Percentiles rank a stretch among this genome's conserved stretches.
phyloP scores from a whole-genome alignment of 1,140 invertebrate species.

The Conopomorpha cramerella region DNA sequence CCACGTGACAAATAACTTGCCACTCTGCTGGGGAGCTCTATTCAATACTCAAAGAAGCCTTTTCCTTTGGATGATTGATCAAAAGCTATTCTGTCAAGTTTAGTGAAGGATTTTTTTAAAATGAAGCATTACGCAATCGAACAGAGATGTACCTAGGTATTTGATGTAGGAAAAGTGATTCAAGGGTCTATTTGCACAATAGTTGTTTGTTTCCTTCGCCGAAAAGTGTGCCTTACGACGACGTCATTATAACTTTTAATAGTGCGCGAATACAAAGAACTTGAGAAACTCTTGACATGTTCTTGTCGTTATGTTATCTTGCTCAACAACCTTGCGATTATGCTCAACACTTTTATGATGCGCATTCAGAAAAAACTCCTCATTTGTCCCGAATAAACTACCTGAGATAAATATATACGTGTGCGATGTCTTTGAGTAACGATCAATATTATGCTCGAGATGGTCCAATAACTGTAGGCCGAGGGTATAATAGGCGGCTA shows the following conservation, averaged over 20 bases:
- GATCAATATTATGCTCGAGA: too few species aligned
- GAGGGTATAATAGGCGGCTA: too few species aligned
- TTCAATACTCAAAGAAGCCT: conserved; percentile 43
- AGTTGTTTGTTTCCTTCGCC: too few species aligned
- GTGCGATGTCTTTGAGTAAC: too few species aligned
- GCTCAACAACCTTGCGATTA: too few species aligned
- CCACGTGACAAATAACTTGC: conserved; percentile 39
- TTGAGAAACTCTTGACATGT: conserved; percentile 16
- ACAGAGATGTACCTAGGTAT: background rate
- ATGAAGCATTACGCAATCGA: background rate
- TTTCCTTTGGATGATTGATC: conserved; percentile 49
- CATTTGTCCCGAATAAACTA: too few species aligned
- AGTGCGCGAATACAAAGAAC: conserved; percentile 23
- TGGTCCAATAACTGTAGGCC: too few species aligned
- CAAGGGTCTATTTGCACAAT: too few species aligned
- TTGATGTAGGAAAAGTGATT: background rate
- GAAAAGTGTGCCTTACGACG: background rate
- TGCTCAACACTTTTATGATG: too few species aligned
- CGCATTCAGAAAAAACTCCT: too few species aligned
- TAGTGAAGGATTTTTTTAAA: background rate
- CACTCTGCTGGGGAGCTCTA: conserved; percentile 26
- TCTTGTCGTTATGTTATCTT: too few species aligned
- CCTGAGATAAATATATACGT: too few species aligned
- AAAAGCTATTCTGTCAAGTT: conserved; percentile 15
- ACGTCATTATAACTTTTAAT: conserved; percentile 44